These are phyloP conservation scores for Lydus trimaculatus DNA, from an alignment of 2,888 invertebrate species.

Conservation along the genomic window DNA sequence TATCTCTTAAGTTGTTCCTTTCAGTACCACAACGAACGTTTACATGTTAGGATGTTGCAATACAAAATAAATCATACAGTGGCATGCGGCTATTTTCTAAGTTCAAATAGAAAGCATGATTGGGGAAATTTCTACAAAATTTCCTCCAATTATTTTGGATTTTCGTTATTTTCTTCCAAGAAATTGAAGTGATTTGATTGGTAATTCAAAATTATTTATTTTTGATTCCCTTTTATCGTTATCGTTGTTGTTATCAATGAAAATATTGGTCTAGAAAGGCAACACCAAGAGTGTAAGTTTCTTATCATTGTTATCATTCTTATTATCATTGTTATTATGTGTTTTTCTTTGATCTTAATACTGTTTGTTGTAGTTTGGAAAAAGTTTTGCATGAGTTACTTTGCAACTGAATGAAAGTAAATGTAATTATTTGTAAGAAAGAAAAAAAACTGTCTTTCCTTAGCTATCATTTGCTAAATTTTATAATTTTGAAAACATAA, in stretches of 20 bases:
- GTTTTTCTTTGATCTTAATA: background rate
- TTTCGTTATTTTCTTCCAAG: too few relatives aligned
- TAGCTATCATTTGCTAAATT: background rate
- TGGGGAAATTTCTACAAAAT: background rate
- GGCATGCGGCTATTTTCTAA: conserved; percentile 30
- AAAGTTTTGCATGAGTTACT: background rate
- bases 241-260: background rate
- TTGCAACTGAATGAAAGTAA: background rate
- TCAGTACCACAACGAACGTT: conserved; percentile 50
- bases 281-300: background rate
- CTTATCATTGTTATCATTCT: too few relatives aligned
- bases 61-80: background rate
- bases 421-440: background rate
- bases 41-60: conserved; percentile 34
- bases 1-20: conserved; percentile 47
- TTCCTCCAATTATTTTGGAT: background rate
- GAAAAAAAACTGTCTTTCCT: background rate
- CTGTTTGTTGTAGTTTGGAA: background rate
- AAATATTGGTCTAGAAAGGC: background rate
- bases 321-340: background rate
- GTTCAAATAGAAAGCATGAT: background rate
- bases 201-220: background rate
- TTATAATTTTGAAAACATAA: background rate
- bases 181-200: background rate
- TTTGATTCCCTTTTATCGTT: background rate